phyloP scores from a whole-genome alignment of 2,797 vertebrate species.

The Knipowitschia caucasica region DNA sequence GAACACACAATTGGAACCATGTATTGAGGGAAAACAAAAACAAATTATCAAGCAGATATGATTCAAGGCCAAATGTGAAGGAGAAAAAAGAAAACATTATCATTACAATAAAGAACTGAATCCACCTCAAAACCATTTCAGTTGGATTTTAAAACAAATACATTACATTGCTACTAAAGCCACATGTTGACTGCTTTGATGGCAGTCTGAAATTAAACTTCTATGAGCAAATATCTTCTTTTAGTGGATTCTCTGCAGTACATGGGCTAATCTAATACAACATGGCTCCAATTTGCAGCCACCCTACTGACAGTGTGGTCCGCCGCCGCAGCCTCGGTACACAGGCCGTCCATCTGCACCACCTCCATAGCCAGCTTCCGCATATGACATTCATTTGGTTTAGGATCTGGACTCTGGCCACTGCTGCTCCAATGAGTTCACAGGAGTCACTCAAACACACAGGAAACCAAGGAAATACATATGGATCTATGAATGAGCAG shows the following conservation, averaged over 20 bases:
- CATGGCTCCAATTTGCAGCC: slow-evolving; percentile 76
- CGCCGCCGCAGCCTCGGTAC: slow-evolving; percentile 46
- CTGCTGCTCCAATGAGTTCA: slow-evolving; percentile 32
- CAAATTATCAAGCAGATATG: background rate
- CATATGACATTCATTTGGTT: slow-evolving; percentile 74
- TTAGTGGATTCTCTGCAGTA: slow-evolving; percentile 32
- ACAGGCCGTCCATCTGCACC: slow-evolving; percentile 37
- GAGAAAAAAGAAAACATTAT: too few relatives aligned
- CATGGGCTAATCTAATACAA: slow-evolving; percentile 72
- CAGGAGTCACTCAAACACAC: slow-evolving; percentile 15
- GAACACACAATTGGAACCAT: slow-evolving; percentile 33
- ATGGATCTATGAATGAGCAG: slow-evolving; percentile 14
- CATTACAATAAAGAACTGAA: too few relatives aligned
- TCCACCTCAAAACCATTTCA: too few relatives aligned
- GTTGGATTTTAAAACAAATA: background rate
- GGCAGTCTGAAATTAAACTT: slow-evolving; percentile 19
- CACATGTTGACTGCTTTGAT: background rate
- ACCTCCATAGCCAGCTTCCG: slow-evolving; percentile 48
- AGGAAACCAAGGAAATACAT: slow-evolving; percentile 15
- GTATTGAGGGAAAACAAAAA: slow-evolving; percentile 1
- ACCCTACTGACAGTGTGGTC: slow-evolving; percentile 61
- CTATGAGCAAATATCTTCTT: slow-evolving; percentile 20
- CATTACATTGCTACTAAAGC: background rate
- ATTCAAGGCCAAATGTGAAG: background rate
- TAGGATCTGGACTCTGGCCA: slow-evolving; percentile 67